Percentiles rank a stretch among this genome's conserved stretches.
Evolutionary conservation across 2,888 invertebrate species (phyloP).

Genomic region (Chaitophorus viminalis): DNA sequence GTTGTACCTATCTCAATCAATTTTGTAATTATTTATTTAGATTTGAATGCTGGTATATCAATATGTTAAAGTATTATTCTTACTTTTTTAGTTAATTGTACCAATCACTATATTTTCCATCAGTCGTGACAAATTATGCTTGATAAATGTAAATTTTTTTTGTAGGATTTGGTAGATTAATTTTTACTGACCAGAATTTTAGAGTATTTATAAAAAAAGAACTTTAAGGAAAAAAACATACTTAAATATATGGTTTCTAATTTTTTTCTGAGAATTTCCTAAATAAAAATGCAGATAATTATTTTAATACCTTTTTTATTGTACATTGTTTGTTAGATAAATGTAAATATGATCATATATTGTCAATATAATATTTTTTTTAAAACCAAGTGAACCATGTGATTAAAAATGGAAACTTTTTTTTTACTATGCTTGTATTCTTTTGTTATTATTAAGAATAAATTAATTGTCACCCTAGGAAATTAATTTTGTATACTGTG

Average conservation of each 20-base stretch:
- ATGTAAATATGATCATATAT: neutral
- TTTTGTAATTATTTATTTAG: neutral
- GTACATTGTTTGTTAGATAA: neutral
- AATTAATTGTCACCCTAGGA: neutral
- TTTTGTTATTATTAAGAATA: neutral
- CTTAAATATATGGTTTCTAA: too few species aligned
- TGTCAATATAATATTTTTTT: neutral
- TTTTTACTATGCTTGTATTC: neutral
- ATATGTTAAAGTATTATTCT: neutral
- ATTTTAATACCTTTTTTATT: neutral
- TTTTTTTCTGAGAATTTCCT: too few species aligned
- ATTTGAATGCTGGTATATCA: neutral
- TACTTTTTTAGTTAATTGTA: neutral
- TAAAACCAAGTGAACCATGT: too few species aligned
- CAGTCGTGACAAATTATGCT: constrained; percentile 1
- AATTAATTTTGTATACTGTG: neutral
- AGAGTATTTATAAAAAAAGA: too few species aligned
- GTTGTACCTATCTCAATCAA: too few species aligned
- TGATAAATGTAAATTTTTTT: neutral
- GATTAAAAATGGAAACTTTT: too few species aligned
- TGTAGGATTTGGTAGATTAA: neutral
- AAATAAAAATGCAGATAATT: too few species aligned
- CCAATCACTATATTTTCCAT: neutral
- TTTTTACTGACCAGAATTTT: neutral
- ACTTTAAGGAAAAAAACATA: too few species aligned